Conservation (phyloP, 2,797 vertebrate species). For the Tapirus indicus region DNA sequence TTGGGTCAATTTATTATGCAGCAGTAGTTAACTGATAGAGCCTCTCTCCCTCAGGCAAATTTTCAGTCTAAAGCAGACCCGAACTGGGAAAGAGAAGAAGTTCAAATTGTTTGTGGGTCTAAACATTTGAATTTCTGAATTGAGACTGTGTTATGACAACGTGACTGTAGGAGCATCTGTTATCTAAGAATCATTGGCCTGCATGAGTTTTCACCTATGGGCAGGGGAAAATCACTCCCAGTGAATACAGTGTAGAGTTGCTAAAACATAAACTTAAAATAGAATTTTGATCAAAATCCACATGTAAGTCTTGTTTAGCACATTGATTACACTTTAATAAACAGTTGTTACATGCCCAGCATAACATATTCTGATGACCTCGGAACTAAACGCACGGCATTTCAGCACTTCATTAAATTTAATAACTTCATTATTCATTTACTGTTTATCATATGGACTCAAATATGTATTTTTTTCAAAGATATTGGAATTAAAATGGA, state of each 20-base stretch:
- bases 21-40: background rate
- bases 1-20: background rate
- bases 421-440: constrained; percentile 4
- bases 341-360: background rate
- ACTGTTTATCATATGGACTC: background rate
- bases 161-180: background rate
- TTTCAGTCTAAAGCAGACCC: background rate
- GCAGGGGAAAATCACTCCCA: background rate
- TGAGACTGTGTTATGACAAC: background rate
- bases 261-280: background rate
- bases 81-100: background rate
- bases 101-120: background rate
- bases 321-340: background rate
- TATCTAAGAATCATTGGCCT: background rate
- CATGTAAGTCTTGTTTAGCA: background rate
- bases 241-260: background rate
- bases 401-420: background rate
- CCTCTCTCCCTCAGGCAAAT: background rate
- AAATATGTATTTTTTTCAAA: background rate
- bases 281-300: background rate
- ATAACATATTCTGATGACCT: background rate
- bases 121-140: constrained; percentile 26
- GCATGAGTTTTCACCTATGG: background rate
- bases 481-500: background rate
- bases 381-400: background rate